Base-by-base conservation (phyloP, 2,888 invertebrate genomes). In the Calameuta pallipes region DNA sequence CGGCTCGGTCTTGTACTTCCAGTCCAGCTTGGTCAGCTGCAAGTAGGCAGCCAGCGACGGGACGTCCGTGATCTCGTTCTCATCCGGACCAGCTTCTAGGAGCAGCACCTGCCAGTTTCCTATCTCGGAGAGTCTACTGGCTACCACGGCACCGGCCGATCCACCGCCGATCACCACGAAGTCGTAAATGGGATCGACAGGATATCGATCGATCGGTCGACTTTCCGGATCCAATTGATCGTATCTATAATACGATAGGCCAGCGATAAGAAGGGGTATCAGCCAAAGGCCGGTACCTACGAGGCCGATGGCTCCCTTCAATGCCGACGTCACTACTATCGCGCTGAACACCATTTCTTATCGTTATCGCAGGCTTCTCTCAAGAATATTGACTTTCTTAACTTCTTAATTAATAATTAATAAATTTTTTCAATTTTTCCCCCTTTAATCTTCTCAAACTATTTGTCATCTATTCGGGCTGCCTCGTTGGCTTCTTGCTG, bases 1-100 rank as follows among this genome's bases (percentile, higher is more conserved):
- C 0, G 97, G 96, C 88, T 97, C 96, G 0, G 96, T 97, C 92
- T 97, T 97, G 92, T 97, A 98, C 84, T 95, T 95, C 97, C 97
- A 98, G 92, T 98, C 97, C 80, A 97, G 91, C 90, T 96, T 95
- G 82, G 96, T 96, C 79, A 97, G 93, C 92, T 98, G 97, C 74
- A 98, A 92, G 90, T 97, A 98, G 0, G 96, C 97, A 0, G 97
- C 96, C 86, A 97, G 90, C 75, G 97, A 97, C 37, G 97, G 97
- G 79, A 97, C 97, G 90, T 97, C 97, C 2, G 96, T 95, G 82
- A 97, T 95, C 92, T 97, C 97, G 91, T 97, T 97, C 90, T 97
- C 97, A 85, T 97, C 96, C 1, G 96, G 96, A 36, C 97, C 97
- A 73, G 96, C 97, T 92, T 97, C 97, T 75, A 97, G 91, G 11